Base-by-base conservation (phyloP, 2,888 invertebrate genomes). In the Troides aeacus region DNA sequence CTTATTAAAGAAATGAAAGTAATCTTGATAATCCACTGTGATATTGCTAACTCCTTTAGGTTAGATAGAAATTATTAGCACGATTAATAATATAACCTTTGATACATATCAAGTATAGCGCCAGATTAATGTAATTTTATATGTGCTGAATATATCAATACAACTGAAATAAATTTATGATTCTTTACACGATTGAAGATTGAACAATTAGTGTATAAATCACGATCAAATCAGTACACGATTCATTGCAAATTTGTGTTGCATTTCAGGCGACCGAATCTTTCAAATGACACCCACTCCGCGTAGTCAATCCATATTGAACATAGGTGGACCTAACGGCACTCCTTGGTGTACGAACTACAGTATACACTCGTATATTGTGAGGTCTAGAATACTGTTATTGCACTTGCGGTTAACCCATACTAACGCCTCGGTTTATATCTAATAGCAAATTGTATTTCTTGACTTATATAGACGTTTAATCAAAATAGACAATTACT, bases 301-400 rank as follows among this genome's bases (percentile, higher is more conserved):
- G 59, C 30, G 23, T 60, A 17, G 60, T 60, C 17, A 64, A 60
- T 60, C 39, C 46, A 59, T 63, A 66, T 65, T 62, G 65, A 59
- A 66, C 64, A 64, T 60, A 53, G 58, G 53, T 23, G 62, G 57
- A 58, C 21, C 57, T 70, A 70, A 66, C 65, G 70, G 66, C 53
- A 66, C 58, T 58, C 62, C 66, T 57, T 62, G 46, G 39, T 62
- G 57, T 39, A 69, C 56, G 63, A 59, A 46, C 53, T 30, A 56
- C 56, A 70, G 30, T 65, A 68, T 30, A 30, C 61, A 39, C 30
- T 42, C n/a, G 4, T 23, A 64, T 62, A 65, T 69, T 36, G 60
- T 60, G 63, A 60, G 66, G 66, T 66, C 56, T 70, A 62, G 36
- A 46, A 59, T 66, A 66, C 69, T 53, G 69, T 70, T 70, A 70